Base-by-base conservation (phyloP, 2,797 vertebrate genomes). In the Galagoides demidoff region DNA sequence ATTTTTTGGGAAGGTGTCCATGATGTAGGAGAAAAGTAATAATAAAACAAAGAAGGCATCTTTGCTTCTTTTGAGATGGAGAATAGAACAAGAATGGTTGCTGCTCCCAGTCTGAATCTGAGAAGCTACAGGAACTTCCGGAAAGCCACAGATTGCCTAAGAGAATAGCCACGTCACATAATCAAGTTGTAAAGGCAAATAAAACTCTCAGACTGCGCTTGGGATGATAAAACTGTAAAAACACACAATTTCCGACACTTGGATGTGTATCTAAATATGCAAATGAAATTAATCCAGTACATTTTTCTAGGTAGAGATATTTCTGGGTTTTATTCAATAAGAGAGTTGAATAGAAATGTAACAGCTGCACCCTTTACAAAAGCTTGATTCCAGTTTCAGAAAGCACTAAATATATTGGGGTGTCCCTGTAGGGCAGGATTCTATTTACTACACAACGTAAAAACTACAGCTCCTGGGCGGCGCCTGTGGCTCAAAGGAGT, bases 331-430 rank as follows among this genome's bases (percentile, higher is more conserved):
- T 34, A 43, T 52, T 81, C 49, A 5, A 61, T 23, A 85, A 39
- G 22, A 64, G 49, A 14, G 3, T 7, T 12, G 3, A 5, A 23
- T 2, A 1, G 13, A 57, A 45, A 5, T 3, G 25, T 29, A 17
- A 4, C 0, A 3, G 4, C 1, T 3, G 5, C 1, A 34, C 7
- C 4, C 1, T 66, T 73, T 23, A 8, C 5, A 14, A 27, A 57
- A 4, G 11, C 14, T 27, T 55, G 55, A 31, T 17, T 1, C 16
- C 37, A 22, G 29, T 9, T 55, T 31, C 31, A 39, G 19, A 57
- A 37, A 73, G 2, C 23, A 1, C 9, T n/a, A 27, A 17, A 8
- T 16, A n/a, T 12, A 7, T 1, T 10, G 10, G 1, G 22, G 1
- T 0, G 1, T 20, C 12, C 11, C 7, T 27, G 25, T 3, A 6